Evolutionary conservation across 2,797 vertebrate species (phyloP).

Genomic region (Clarias fuscus): DNA sequence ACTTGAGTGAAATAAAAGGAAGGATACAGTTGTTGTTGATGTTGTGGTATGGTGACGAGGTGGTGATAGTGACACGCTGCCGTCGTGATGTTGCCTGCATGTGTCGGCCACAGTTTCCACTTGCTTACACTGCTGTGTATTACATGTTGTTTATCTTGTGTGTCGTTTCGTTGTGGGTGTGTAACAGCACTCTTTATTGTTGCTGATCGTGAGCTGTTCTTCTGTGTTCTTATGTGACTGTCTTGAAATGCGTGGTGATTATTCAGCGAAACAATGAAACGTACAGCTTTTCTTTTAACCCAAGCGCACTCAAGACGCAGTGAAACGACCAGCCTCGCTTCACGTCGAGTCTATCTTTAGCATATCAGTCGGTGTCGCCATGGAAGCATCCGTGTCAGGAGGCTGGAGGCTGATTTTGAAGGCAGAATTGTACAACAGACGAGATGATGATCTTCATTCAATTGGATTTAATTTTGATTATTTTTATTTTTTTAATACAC

Average conservation of each 20-base stretch:
- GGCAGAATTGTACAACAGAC: background rate
- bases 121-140: conserved; percentile 48
- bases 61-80: conserved; percentile 31
- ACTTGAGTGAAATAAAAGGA: background rate
- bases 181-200: conserved; percentile 15
- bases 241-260: background rate
- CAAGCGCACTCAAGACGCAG: background rate
- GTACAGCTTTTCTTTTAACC: conserved; percentile 21
- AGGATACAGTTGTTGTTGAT: background rate
- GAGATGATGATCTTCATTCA: background rate
- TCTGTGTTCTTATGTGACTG: background rate
- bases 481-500: background rate
- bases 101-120: conserved; percentile 60
- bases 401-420: background rate
- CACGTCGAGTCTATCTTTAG: background rate
- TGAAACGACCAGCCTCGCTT: background rate
- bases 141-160: conserved; percentile 41
- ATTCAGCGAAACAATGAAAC: conserved; percentile 17
- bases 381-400: background rate
- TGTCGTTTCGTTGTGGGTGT: conserved; percentile 44
- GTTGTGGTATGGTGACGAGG: conserved; percentile 12
- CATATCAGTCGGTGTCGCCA: background rate
- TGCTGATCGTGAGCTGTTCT: background rate
- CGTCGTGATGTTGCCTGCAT: conserved; percentile 68
- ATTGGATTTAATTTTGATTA: too few species aligned